phyloP scores from a whole-genome alignment of 2,113 vertebrate species.

The Brachirus orientalis region DNA sequence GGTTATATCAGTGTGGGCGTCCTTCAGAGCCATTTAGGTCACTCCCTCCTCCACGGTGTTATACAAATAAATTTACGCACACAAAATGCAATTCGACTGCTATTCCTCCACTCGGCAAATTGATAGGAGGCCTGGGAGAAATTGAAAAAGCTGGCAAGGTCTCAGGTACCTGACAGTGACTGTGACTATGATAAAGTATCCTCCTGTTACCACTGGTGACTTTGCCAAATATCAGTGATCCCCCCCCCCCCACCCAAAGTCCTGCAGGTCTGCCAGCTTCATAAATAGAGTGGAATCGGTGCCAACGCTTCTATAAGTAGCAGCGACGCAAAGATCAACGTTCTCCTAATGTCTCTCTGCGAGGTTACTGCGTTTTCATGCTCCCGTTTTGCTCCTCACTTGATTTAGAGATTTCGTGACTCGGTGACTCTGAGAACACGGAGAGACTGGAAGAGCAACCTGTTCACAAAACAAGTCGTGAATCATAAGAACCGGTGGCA shows the following conservation, averaged over 20 bases:
- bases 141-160: slow-evolving; percentile 80
- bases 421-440: slow-evolving; percentile 16
- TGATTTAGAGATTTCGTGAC: slow-evolving; percentile 38
- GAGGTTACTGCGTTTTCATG: slow-evolving; percentile 60
- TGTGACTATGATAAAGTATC: slow-evolving; percentile 80
- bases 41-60: slow-evolving; percentile 56
- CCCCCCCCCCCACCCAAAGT: slow-evolving; percentile 62
- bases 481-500: slow-evolving; percentile 45
- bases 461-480: slow-evolving; percentile 28
- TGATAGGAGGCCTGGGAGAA: slow-evolving; percentile 71
- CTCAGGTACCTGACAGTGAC: slow-evolving; percentile 78
- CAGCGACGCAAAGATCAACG: slow-evolving; percentile 56
- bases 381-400: slow-evolving; percentile 53
- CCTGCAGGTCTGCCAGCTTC: slow-evolving; percentile 57
- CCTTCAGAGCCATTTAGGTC: slow-evolving; percentile 75
- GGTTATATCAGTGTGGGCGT: slow-evolving; percentile 64
- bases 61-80: slow-evolving; percentile 75
- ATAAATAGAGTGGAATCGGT: slow-evolving; percentile 60
- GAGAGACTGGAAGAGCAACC: slow-evolving; percentile 36
- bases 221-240: slow-evolving; percentile 79
- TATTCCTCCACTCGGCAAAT: slow-evolving; percentile 71
- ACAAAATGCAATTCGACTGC: slow-evolving; percentile 72
- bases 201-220: slow-evolving; percentile 76
- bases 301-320: slow-evolving; percentile 69
- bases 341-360: slow-evolving; percentile 64